Conservation (phyloP, 2,113 vertebrate species). For the Pangasianodon gigas region DNA sequence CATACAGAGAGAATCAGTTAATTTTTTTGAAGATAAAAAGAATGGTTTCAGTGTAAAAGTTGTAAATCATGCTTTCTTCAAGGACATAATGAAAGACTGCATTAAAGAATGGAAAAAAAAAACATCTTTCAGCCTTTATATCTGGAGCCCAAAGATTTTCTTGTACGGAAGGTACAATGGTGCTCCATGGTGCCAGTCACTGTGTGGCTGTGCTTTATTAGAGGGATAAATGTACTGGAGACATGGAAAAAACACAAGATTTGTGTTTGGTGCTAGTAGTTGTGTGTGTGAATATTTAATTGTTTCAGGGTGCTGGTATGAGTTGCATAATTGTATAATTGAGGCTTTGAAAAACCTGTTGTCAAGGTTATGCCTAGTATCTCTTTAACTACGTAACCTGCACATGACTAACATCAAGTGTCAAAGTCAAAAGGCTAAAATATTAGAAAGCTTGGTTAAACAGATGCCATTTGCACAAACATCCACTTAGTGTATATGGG, state of each 20-base stretch:
- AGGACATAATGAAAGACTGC: constrained; percentile 35
- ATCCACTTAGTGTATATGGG: background rate
- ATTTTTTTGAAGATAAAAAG: background rate
- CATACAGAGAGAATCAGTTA: constrained; percentile 29
- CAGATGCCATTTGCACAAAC: background rate
- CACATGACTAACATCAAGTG: background rate
- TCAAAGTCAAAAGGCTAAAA: background rate
- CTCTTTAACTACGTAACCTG: background rate
- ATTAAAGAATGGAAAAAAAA: constrained; percentile 16
- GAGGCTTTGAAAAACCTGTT: constrained; percentile 17
- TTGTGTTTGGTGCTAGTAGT: background rate
- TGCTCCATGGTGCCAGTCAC: constrained; percentile 11
- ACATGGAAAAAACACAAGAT: background rate
- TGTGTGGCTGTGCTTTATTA: background rate
- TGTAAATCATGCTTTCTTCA: constrained; percentile 31
- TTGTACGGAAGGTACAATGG: background rate
- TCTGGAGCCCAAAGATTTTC: background rate
- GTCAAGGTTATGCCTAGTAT: background rate
- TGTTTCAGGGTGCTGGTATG: background rate
- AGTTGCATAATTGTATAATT: background rate
- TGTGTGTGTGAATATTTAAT: background rate
- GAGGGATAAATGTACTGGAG: background rate
- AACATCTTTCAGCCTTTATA: constrained; percentile 20
- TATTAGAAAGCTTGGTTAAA: background rate
- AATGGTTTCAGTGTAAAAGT: constrained; percentile 36